Conservation (phyloP, 1,140 invertebrate genomes). For the Euura lappo region DNA sequence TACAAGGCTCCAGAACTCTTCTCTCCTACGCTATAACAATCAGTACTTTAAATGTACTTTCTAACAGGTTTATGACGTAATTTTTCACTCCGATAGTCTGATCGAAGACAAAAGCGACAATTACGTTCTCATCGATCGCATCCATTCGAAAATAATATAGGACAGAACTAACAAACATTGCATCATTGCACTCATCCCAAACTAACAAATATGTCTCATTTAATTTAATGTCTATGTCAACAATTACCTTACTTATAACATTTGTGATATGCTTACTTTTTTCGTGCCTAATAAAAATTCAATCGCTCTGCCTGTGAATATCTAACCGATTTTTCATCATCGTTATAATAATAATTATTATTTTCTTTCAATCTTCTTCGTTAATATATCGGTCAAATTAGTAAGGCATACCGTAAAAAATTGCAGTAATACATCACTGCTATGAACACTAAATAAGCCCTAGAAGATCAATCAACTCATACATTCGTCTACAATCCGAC, state of each 20-base stretch:
- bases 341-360: not conserved
- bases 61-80: not conserved
- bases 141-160: not conserved
- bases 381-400: slow-evolving; percentile 12
- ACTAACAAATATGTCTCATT: slow-evolving; percentile 24
- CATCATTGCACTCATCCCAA: slow-evolving; percentile 54
- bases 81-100: not conserved
- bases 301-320: slow-evolving; percentile 27
- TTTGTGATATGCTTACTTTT: slow-evolving; percentile 57
- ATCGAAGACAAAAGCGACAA: not conserved
- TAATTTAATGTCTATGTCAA: slow-evolving; percentile 41
- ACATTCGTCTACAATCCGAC: slow-evolving; percentile 15
- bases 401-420: slow-evolving; percentile 46
- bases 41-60: not conserved
- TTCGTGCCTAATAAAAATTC: slow-evolving; percentile 33
- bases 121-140: not conserved
- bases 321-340: slow-evolving; percentile 33
- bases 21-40: not conserved
- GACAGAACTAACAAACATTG: slow-evolving; percentile 9
- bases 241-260: slow-evolving; percentile 57
- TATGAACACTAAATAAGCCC: slow-evolving; percentile 39
- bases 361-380: not conserved
- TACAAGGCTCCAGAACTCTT: slow-evolving; percentile 5
- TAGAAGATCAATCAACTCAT: slow-evolving; percentile 32
- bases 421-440: slow-evolving; percentile 46